phyloP scores from a whole-genome alignment of 2,113 vertebrate genomes.

The Paraplagusia blochii region DNA sequence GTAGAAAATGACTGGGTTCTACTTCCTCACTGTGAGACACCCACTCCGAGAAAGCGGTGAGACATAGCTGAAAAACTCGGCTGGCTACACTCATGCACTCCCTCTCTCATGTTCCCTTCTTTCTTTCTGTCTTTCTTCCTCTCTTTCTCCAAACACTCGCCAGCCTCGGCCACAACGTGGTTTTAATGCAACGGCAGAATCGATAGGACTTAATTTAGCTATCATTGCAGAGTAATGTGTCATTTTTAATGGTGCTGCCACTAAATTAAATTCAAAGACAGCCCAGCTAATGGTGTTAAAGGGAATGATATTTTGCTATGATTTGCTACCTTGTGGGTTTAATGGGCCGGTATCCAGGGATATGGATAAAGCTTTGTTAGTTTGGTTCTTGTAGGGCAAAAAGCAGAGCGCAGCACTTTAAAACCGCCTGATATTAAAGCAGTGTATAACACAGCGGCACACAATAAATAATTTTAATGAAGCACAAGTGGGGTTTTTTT shows the following conservation, averaged over 20 bases:
- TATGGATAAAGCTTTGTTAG: constrained; percentile 48
- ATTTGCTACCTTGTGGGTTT: constrained; percentile 63
- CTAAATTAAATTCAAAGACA: constrained; percentile 78
- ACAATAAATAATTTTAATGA: constrained; percentile 19
- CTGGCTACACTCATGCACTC: constrained; percentile 35
- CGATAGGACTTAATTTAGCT: constrained; percentile 76
- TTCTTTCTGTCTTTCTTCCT: constrained; percentile 16
- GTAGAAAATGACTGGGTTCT: constrained; percentile 68
- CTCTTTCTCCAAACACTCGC: constrained; percentile 41
- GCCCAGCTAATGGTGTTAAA: constrained; percentile 70
- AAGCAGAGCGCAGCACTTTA: constrained; percentile 39
- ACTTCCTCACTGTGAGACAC: constrained; percentile 72
- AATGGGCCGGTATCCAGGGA: constrained; percentile 48
- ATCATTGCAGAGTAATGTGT: constrained; percentile 75
- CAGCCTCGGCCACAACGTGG: constrained; percentile 56
- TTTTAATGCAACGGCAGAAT: constrained; percentile 73
- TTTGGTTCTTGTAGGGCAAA: constrained; percentile 49
- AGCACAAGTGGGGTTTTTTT: background rate
- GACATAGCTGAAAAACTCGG: constrained; percentile 63
- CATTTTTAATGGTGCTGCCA: constrained; percentile 73
- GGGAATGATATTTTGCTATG: constrained; percentile 66
- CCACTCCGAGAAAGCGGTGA: constrained; percentile 61
- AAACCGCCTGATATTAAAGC: constrained; percentile 33
- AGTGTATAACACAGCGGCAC: constrained; percentile 8
- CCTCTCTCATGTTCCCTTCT: constrained; percentile 53